These are phyloP conservation scores for Hyles euphorbiae DNA, from an alignment of 1,140 invertebrate genomes.

Conservation along the genomic window DNA sequence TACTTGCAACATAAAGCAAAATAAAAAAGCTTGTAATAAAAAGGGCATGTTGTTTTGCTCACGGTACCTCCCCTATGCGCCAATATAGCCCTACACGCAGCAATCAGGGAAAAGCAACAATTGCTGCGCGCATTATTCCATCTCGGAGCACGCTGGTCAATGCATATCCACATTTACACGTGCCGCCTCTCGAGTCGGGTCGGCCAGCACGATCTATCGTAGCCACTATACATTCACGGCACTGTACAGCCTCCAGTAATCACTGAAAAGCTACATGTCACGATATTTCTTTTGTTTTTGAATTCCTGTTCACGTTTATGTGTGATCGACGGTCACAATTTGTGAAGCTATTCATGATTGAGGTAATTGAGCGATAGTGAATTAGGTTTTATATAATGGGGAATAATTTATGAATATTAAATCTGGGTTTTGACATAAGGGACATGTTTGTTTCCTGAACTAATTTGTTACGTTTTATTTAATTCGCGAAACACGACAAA, in stretches of 20 bases:
- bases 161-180: slow-evolving; percentile 8
- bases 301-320: too few species aligned
- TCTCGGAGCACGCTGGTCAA: slow-evolving; percentile 7
- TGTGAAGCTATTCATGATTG: too few species aligned
- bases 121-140: slow-evolving; percentile 31
- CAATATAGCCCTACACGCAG: slow-evolving; percentile 21
- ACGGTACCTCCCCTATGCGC: slow-evolving; percentile 25
- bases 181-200: too few species aligned
- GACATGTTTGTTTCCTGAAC: neutral
- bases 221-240: neutral
- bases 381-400: too few species aligned
- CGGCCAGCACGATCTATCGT: neutral
- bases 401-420: too few species aligned
- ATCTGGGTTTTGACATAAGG: too few species aligned
- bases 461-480: neutral
- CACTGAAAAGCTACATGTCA: too few species aligned
- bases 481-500: neutral
- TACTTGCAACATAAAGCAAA: neutral
- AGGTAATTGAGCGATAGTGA: too few species aligned
- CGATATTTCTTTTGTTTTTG: too few species aligned
- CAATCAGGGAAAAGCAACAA: slow-evolving; percentile 37
- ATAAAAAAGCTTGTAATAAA: neutral
- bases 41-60: slow-evolving; percentile 8
- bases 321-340: too few species aligned
- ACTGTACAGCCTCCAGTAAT: too few species aligned